Base-by-base conservation (phyloP, 2,797 vertebrate genomes). In the Chromobotia macracanthus region DNA sequence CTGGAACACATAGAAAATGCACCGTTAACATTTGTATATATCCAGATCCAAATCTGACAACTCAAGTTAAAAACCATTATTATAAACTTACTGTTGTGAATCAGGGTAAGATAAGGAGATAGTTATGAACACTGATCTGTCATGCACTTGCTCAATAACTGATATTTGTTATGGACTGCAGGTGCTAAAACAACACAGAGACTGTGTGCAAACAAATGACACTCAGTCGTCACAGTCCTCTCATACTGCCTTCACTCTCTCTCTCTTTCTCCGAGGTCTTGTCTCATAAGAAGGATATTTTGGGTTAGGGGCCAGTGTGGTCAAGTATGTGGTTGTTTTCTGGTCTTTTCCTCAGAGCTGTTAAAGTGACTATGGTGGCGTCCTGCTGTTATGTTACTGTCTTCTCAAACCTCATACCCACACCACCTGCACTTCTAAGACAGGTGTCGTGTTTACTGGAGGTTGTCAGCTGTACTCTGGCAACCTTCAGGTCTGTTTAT, bases 361-460 rank as follows among this genome's bases (percentile, higher is more conserved):
- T 56, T 67, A 71, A 64, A 64, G 48, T 53, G 31, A 63, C 4
- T 4, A 28, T 70, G 65, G 16, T 25, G 53, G 44, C 35, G 23
- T 68, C 31, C 53, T 72, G 67, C 72, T 16, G 28, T 3, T n/a
- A 44, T 56, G 56, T 50, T 71, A 69, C 41, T 46, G 61, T 28
- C 76, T 82, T 77, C 77, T 80, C 83, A 72, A 31, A 7, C 15
- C 21, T 51, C 75, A 76, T 67, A 46, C 67, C 64, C 74, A 72
- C 67, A 48, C 75, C 55, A 82, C 63, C 23, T 71, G 63, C 44
- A 74, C 31, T 46, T 44, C 64, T 63, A 46, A 58, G 56, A 67
- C 64, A 77, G 67, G 41, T 75, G 76, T 61, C 75, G 67, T 63
- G 55, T 75, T 76, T 65, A 25, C 55, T 51, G 28, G 21, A 75